Evolutionary conservation across 2,797 vertebrate species (phyloP).

Genomic region (Threskiornis aethiopicus): DNA sequence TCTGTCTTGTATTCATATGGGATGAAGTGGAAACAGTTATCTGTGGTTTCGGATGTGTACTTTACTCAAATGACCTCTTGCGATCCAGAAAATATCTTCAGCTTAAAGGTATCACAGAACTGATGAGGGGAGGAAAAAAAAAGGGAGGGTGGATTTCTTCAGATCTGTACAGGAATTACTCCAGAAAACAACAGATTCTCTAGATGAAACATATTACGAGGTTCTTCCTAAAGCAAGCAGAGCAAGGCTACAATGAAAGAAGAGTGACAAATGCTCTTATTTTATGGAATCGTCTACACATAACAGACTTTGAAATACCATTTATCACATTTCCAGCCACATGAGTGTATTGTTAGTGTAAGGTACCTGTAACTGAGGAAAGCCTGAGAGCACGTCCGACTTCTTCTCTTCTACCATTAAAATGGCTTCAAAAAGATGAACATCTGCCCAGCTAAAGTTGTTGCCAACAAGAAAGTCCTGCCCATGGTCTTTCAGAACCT

Average conservation of each 20-base stretch:
- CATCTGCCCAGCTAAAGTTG: constrained; percentile 83
- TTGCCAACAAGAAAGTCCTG: constrained; percentile 83
- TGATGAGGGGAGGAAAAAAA: background rate
- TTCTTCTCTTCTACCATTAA: constrained; percentile 89
- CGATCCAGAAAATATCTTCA: background rate
- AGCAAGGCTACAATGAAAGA: background rate
- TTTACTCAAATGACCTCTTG: background rate
- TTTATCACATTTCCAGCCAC: background rate
- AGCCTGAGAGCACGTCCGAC: constrained; percentile 76
- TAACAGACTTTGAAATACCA: background rate
- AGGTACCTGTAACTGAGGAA: constrained; percentile 81
- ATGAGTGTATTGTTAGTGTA: background rate
- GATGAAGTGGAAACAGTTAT: background rate
- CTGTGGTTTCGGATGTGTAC: background rate
- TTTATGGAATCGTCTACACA: background rate
- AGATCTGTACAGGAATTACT: background rate
- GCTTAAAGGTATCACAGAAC: background rate
- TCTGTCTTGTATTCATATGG: background rate
- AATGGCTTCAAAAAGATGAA: constrained; percentile 85
- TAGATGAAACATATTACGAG: background rate
- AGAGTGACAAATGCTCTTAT: background rate
- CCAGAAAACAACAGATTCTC: background rate
- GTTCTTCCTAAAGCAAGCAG: background rate
- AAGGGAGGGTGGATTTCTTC: background rate
- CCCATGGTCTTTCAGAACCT: constrained; percentile 76